Conservation (phyloP, 1,140 invertebrate genomes). For the Drosophila sproati region DNA sequence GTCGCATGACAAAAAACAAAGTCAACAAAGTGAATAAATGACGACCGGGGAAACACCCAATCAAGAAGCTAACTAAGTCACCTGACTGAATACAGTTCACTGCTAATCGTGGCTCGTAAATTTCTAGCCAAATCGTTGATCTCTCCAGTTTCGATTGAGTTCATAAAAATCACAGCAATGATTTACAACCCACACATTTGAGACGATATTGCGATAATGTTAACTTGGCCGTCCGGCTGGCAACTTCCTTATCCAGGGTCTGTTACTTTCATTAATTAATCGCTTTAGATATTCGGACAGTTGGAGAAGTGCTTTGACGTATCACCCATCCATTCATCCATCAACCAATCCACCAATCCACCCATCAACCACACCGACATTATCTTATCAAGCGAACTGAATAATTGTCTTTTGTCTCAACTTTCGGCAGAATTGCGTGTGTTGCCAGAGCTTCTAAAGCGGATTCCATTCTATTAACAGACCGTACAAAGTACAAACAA, state of each 20-base stretch:
- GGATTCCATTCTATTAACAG: background rate
- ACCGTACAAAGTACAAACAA: background rate
- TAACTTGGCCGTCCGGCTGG: slow-evolving; percentile 4
- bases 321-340: background rate
- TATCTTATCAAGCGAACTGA: slow-evolving; percentile 30
- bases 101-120: slow-evolving; percentile 64
- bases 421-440: background rate
- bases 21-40: slow-evolving; percentile 5
- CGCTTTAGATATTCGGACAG: slow-evolving; percentile 26
- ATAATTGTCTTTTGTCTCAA: slow-evolving; percentile 6
- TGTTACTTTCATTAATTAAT: slow-evolving; percentile 25
- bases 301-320: slow-evolving; percentile 1
- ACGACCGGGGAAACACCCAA: slow-evolving; percentile 45
- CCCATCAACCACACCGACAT: background rate
- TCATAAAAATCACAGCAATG: slow-evolving; percentile 70
- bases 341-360: too few species aligned
- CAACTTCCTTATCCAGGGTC: background rate
- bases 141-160: slow-evolving; percentile 46
- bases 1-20: background rate
- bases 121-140: slow-evolving; percentile 33
- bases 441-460: background rate
- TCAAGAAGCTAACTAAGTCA: slow-evolving; percentile 37
- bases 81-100: slow-evolving; percentile 47
- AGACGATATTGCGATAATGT: background rate
- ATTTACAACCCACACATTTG: slow-evolving; percentile 45